Percentiles rank a stretch among this genome's conserved stretches.
Conservation (phyloP, 64 coral and sea anemone species). For the Stylophora pistillata region DNA sequence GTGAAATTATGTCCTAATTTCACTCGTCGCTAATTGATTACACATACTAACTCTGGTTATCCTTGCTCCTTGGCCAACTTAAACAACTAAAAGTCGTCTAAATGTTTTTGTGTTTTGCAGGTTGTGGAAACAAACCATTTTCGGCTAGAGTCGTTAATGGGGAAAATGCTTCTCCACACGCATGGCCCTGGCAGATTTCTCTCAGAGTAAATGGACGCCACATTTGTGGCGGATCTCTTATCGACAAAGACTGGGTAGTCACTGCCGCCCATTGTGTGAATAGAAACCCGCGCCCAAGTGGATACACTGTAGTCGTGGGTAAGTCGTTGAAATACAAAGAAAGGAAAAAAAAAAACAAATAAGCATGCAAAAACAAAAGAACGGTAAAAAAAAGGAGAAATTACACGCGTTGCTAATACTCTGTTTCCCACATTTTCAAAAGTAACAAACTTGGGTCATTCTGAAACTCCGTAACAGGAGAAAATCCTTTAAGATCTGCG, state of each 20-base stretch:
- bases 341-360: no score
- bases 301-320: slow-evolving; percentile 61
- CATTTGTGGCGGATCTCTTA: slow-evolving; percentile 65
- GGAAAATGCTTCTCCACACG: slow-evolving; percentile 55
- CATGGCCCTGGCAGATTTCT: slow-evolving; percentile 94
- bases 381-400: no score
- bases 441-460: no score
- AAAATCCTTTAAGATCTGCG: no score
- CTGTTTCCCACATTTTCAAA: no score
- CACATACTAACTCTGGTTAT: no score
- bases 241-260: slow-evolving; percentile 41
- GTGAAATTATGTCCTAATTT: no score
- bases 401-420: no score
- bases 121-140: slow-evolving; percentile 7
- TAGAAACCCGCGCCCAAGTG: slow-evolving; percentile 28
- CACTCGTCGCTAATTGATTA: no score
- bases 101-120: not conserved
- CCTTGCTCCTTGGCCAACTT: no score
- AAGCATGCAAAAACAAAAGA: not conserved
- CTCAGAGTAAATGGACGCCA: slow-evolving; percentile 47
- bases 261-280: slow-evolving; percentile 61
- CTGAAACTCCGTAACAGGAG: no score
- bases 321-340: not conserved
- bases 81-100: no score
- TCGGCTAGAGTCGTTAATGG: slow-evolving; percentile 65